Evolutionary conservation across 2,113 vertebrate genomes (phyloP).

Genomic region (Myotis davidii): DNA sequence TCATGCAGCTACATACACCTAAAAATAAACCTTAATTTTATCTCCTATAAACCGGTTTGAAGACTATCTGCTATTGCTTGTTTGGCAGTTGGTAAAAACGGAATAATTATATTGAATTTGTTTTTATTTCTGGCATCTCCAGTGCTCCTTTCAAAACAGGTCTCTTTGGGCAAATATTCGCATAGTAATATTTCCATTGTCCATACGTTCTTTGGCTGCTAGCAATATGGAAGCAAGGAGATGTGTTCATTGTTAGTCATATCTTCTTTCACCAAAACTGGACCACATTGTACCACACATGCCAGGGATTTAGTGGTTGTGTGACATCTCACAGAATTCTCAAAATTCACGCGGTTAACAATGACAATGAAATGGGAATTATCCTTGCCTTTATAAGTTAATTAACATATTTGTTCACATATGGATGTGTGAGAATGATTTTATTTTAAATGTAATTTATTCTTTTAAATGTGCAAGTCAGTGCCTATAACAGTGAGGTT

Average conservation of each 20-base stretch:
- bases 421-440: background rate
- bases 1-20: background rate
- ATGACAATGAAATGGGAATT: background rate
- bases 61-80: conserved; percentile 63
- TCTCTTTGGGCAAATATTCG: background rate
- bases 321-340: background rate
- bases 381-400: background rate
- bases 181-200: background rate
- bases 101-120: conserved; percentile 51
- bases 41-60: conserved; percentile 21
- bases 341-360: background rate
- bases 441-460: background rate
- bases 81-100: conserved; percentile 56
- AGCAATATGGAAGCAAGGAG: background rate
- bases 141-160: conserved; percentile 26
- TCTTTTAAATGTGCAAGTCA: background rate
- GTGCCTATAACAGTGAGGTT: background rate
- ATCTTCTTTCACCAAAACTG: background rate
- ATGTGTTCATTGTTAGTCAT: background rate
- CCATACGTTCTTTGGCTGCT: background rate
- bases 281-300: background rate
- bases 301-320: background rate
- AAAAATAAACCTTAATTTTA: conserved; percentile 62
- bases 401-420: background rate
- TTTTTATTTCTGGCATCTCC: conserved; percentile 36